These are phyloP conservation scores for Agrotis segetum DNA, from an alignment of 2,888 invertebrate species.

Conservation along the genomic window DNA sequence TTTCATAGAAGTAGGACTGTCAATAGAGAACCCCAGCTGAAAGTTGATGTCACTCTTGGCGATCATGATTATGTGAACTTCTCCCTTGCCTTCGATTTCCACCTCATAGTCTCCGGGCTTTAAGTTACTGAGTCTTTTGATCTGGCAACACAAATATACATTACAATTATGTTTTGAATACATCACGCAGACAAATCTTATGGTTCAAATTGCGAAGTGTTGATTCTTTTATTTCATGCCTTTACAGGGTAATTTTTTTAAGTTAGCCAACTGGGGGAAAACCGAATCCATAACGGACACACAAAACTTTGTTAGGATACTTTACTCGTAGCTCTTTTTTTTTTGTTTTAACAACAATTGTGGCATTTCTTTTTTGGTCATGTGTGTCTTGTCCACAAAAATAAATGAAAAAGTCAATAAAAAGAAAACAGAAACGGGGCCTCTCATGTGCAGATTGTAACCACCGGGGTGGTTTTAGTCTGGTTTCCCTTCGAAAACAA, in stretches of 20 bases:
- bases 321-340: no score
- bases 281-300: no score
- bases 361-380: no score
- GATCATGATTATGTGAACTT: slow-evolving; percentile 64
- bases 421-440: no score
- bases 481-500: no score
- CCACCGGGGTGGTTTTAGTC: background rate
- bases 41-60: slow-evolving; percentile 72
- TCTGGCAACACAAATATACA: slow-evolving; percentile 59
- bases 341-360: no score
- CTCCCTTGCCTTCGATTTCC: slow-evolving; percentile 65
- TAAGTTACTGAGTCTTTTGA: slow-evolving; percentile 64
- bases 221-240: no score
- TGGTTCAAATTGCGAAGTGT: background rate
- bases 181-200: background rate
- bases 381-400: background rate
- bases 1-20: slow-evolving; percentile 65
- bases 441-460: no score
- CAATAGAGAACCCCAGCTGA: slow-evolving; percentile 74
- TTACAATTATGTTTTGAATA: background rate
- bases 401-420: no score
- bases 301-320: no score
- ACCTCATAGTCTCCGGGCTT: slow-evolving; percentile 69
- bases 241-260: no score
- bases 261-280: background rate